Evolutionary conservation across 1,140 invertebrate species (phyloP).

Genomic region (Callitettix versicolor): DNA sequence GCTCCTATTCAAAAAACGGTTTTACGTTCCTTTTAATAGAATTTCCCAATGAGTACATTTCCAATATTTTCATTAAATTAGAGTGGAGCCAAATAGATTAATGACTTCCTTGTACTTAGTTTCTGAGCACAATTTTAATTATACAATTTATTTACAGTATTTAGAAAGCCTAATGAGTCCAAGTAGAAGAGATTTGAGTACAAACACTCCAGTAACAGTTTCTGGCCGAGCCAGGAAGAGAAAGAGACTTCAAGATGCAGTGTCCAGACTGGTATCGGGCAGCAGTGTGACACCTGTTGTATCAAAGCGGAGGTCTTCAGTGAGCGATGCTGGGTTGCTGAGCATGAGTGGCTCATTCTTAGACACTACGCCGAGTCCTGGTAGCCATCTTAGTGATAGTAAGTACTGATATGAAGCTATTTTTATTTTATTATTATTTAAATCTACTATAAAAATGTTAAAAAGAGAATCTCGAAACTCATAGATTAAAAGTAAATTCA

Average conservation of each 20-base stretch:
- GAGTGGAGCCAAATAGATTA: too few relatives aligned
- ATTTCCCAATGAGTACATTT: too few relatives aligned
- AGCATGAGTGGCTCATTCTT: conserved; percentile 77
- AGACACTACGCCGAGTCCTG: conserved; percentile 70
- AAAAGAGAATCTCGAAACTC: too few relatives aligned
- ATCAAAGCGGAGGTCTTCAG: conserved; percentile 66
- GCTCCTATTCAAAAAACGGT: too few relatives aligned
- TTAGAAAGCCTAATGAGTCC: conserved; percentile 38
- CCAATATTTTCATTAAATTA: too few relatives aligned
- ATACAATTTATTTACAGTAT: conserved; percentile 20
- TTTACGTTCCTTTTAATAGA: too few relatives aligned
- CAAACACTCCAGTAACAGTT: conserved; percentile 17
- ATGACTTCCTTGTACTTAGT: too few relatives aligned
- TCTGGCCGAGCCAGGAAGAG: conserved; percentile 45
- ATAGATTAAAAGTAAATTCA: too few relatives aligned
- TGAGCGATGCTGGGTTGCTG: conserved; percentile 70
- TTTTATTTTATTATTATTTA: neutral
- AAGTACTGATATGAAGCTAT: neutral
- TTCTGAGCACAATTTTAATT: too few relatives aligned
- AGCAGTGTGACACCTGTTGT: conserved; percentile 37
- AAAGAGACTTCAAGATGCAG: conserved; percentile 46
- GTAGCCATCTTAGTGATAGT: conserved; percentile 33
- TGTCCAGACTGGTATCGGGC: conserved; percentile 28
- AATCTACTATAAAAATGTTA: too few relatives aligned
- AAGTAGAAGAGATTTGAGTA: neutral